phyloP scores from a whole-genome alignment of 2,113 vertebrate species.

The Zootoca vivipara region DNA sequence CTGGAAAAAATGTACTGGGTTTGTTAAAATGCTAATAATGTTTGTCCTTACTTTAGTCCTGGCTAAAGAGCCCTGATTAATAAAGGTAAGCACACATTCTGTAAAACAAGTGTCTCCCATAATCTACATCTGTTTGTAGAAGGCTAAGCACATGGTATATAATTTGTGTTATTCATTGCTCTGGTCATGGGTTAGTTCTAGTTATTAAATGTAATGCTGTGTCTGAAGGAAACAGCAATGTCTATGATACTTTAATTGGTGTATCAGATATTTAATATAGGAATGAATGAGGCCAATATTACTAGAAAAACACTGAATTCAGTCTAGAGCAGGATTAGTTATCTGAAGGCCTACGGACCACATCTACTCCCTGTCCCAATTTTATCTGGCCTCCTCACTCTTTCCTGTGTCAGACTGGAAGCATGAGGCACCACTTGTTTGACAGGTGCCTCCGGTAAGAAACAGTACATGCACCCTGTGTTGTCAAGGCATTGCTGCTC shows the following conservation, averaged over 20 bases:
- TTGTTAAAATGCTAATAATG: not conserved
- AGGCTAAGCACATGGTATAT: not conserved
- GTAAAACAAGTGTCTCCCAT: not conserved
- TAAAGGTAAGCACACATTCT: not conserved
- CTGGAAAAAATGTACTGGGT: not conserved
- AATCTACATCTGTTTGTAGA: not conserved
- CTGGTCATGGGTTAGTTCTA: not conserved
- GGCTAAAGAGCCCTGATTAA: not conserved
- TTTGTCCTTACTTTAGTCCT: not conserved
- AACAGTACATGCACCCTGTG: not conserved
- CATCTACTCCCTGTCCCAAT: not conserved
- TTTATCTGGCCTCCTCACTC: not conserved
- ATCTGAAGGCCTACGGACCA: not conserved
- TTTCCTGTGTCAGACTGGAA: not conserved
- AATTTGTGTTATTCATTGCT: not conserved
- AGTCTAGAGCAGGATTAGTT: not conserved
- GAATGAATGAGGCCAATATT: not conserved
- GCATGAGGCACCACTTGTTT: not conserved
- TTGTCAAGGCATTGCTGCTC: not conserved
- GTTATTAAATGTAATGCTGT: not conserved
- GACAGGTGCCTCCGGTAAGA: too few species aligned
- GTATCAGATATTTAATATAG: not conserved
- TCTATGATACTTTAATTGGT: not conserved
- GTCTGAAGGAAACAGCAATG: not conserved
- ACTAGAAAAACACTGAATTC: not conserved